Percentiles rank a stretch among this genome's conserved stretches.
Conservation (phyloP, 1,140 invertebrate species). For the Lasaia peninsularis region DNA sequence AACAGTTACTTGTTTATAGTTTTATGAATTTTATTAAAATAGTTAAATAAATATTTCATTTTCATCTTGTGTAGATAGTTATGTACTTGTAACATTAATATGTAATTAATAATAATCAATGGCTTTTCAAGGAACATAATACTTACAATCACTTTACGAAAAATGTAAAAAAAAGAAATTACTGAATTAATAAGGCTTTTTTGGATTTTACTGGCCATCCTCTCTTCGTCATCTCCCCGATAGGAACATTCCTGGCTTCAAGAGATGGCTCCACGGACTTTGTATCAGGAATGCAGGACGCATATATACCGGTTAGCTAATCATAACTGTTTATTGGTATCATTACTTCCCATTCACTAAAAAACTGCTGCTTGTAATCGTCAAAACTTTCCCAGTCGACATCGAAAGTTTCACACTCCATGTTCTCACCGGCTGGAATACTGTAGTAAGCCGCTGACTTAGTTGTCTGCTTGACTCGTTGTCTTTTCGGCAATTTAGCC, state of each 20-base stretch:
- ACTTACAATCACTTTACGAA: neutral
- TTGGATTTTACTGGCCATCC: neutral
- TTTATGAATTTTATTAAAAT: conserved; percentile 8
- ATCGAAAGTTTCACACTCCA: conserved; percentile 9
- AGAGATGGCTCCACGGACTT: neutral
- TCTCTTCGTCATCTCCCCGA: neutral
- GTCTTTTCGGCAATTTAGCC: neutral
- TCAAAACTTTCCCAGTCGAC: too few species aligned
- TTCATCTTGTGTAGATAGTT: neutral
- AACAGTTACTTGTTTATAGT: neutral
- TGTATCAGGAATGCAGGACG: neutral
- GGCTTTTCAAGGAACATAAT: neutral
- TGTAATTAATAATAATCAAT: conserved; percentile 5
- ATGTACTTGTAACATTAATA: neutral
- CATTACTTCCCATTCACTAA: conserved; percentile 10
- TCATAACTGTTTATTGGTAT: neutral
- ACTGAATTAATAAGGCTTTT: neutral
- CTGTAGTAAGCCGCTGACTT: neutral
- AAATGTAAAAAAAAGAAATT: neutral
- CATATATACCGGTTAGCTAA: too few species aligned
- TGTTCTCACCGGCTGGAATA: conserved; percentile 9
- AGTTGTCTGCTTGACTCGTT: neutral
- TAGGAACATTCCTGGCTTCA: conserved; percentile 9
- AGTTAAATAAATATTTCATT: conserved; percentile 1
- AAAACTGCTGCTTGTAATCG: too few species aligned